These are phyloP conservation scores for Falco biarmicus DNA, from an alignment of 2,797 vertebrate genomes.

Conservation along the genomic window DNA sequence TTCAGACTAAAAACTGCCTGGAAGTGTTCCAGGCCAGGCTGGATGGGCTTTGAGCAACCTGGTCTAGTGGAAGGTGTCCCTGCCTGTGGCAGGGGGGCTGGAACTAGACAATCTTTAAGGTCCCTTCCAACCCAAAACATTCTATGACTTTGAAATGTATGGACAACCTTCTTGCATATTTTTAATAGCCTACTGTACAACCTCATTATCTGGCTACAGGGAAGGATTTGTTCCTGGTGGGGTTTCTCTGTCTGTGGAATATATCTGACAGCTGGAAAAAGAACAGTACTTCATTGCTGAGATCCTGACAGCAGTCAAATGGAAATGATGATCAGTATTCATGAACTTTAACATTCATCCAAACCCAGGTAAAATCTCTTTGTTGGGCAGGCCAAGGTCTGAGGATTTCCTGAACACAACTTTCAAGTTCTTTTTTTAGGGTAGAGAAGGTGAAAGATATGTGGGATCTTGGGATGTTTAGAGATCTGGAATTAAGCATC, in stretches of 20 bases:
- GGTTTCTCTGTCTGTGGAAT: background rate
- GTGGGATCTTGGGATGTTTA: background rate
- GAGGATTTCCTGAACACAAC: slow-evolving; percentile 3
- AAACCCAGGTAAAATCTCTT: background rate
- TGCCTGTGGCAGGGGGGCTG: too few relatives aligned
- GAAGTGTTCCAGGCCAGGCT: background rate
- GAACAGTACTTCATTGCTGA: background rate
- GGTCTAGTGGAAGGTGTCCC: too few relatives aligned
- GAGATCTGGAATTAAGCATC: background rate
- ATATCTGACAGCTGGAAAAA: background rate
- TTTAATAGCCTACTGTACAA: background rate
- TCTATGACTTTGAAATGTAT: background rate
- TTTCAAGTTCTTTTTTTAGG: background rate
- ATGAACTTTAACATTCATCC: background rate
- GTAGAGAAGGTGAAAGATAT: background rate
- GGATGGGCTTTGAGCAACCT: too few relatives aligned
- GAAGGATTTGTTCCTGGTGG: background rate
- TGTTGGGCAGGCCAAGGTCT: background rate
- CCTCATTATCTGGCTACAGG: background rate
- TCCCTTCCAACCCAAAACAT: too few relatives aligned
- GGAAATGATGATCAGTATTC: background rate
- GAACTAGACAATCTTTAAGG: too few relatives aligned
- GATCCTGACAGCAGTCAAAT: background rate
- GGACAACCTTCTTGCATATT: background rate
- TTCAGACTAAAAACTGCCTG: background rate